These are phyloP conservation scores for Cerceris ruficornis DNA, from an alignment of 2,888 invertebrate species.

Conservation along the genomic window DNA sequence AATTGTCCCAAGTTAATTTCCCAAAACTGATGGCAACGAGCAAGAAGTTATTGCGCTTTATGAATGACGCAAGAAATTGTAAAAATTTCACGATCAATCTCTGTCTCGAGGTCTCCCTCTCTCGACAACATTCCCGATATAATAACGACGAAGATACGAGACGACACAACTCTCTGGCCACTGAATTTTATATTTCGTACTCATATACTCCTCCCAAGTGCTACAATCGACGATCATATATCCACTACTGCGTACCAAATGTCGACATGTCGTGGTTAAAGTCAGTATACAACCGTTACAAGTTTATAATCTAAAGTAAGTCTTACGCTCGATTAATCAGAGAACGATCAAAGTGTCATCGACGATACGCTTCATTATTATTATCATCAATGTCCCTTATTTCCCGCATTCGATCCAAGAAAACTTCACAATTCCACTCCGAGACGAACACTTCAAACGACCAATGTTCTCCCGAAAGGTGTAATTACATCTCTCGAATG, in stretches of 20 bases:
- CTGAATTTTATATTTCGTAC: slow-evolving; percentile 68
- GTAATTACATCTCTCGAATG: not conserved
- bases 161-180: slow-evolving; percentile 57
- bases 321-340: slow-evolving; percentile 41
- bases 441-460: too few relatives aligned
- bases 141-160: slow-evolving; percentile 31
- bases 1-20: too few relatives aligned
- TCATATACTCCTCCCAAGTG: slow-evolving; percentile 51
- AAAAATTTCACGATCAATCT: slow-evolving; percentile 4
- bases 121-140: slow-evolving; percentile 14
- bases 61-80: not conserved
- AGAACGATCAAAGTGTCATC: slow-evolving; percentile 10
- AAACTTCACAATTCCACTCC: too few relatives aligned
- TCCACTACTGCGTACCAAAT: slow-evolving; percentile 54
- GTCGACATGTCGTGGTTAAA: slow-evolving; percentile 43
- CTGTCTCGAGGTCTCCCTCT: slow-evolving; percentile 28
- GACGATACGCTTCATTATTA: slow-evolving; percentile 14
- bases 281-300: slow-evolving; percentile 49
- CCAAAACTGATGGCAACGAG: too few relatives aligned
- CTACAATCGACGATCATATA: slow-evolving; percentile 58
- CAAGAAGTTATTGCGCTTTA: not conserved
- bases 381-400: not conserved
- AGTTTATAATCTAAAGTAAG: slow-evolving; percentile 57
- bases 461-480: not conserved
- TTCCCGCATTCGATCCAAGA: too few relatives aligned